These are phyloP conservation scores for Drosophila nikananu DNA, from an alignment of 1,140 invertebrate species.

Conservation along the genomic window DNA sequence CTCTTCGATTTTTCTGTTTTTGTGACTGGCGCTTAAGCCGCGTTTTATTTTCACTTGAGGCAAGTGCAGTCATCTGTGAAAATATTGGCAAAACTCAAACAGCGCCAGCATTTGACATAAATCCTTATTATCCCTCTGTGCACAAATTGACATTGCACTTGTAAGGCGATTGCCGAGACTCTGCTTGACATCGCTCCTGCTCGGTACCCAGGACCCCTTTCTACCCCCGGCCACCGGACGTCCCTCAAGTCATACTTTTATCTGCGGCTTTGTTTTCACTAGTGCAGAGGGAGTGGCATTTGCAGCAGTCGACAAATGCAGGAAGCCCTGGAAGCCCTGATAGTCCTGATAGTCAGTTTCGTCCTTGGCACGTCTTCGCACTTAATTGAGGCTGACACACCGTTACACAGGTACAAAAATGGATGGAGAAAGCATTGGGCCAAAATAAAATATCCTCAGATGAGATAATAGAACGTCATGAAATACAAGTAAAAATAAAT, in stretches of 20 bases:
- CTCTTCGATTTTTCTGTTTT: slow-evolving; percentile 5
- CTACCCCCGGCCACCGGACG: slow-evolving; percentile 1
- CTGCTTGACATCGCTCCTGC: slow-evolving; percentile 35
- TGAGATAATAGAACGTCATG: neutral
- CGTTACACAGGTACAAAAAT: slow-evolving; percentile 10
- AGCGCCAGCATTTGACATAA: slow-evolving; percentile 75
- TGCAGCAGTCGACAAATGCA: slow-evolving; percentile 49
- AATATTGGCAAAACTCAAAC: slow-evolving; percentile 77
- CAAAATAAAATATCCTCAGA: neutral
- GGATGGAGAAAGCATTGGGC: neutral
- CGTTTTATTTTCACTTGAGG: slow-evolving; percentile 61
- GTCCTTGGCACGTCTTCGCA: slow-evolving; percentile 44
- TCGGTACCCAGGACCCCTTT: neutral
- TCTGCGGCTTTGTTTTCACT: slow-evolving; percentile 65
- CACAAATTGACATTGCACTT: slow-evolving; percentile 80
- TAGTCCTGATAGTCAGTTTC: slow-evolving; percentile 23
- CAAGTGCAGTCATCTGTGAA: slow-evolving; percentile 71
- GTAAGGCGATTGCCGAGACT: slow-evolving; percentile 72
- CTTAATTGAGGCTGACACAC: slow-evolving; percentile 44
- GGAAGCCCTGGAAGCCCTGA: slow-evolving; percentile 22
- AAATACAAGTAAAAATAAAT: neutral
- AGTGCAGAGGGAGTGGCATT: slow-evolving; percentile 44
- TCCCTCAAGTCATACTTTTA: slow-evolving; percentile 27
- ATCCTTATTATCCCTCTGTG: slow-evolving; percentile 78
- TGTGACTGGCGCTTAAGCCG: slow-evolving; percentile 40